Evolutionary conservation across 2,113 vertebrate genomes (phyloP).

Genomic region (Aspiorhynchus laticeps): DNA sequence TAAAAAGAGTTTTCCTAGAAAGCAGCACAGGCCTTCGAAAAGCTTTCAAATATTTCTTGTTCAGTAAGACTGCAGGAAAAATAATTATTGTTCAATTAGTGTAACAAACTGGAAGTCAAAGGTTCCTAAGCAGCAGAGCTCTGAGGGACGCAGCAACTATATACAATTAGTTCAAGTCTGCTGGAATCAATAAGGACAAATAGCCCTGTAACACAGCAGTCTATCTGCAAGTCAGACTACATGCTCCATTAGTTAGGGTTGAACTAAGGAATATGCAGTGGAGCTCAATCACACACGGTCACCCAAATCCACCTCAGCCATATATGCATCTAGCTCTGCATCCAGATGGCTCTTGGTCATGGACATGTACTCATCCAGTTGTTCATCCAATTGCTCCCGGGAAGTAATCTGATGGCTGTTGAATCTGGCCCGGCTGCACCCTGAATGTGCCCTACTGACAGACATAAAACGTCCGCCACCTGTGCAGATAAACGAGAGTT

Average conservation of each 20-base stretch:
- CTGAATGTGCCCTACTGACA: conserved; percentile 76
- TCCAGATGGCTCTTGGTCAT: conserved; percentile 87
- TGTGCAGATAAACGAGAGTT: conserved; percentile 58
- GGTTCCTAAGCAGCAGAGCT: conserved; percentile 4
- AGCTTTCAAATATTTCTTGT: background rate
- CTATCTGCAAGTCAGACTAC: background rate
- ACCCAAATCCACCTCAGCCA: conserved; percentile 85
- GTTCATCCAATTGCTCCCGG: conserved; percentile 86
- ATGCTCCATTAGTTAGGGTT: background rate
- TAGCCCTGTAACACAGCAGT: background rate
- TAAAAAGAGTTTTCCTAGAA: background rate
- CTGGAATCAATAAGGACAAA: background rate
- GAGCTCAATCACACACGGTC: conserved; percentile 70
- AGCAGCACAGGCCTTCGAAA: background rate
- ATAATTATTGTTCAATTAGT: background rate
- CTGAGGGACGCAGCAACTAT: background rate
- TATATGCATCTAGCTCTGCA: conserved; percentile 89
- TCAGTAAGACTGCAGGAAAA: background rate
- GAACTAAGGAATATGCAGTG: background rate
- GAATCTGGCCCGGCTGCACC: conserved; percentile 67
- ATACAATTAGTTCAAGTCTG: conserved; percentile 7
- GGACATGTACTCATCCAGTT: conserved; percentile 92
- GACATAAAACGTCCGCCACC: conserved; percentile 74
- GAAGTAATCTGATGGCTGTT: conserved; percentile 67
- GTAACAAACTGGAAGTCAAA: background rate